These are phyloP conservation scores for Gambusia affinis DNA, from an alignment of 2,113 vertebrate genomes.

Conservation along the genomic window DNA sequence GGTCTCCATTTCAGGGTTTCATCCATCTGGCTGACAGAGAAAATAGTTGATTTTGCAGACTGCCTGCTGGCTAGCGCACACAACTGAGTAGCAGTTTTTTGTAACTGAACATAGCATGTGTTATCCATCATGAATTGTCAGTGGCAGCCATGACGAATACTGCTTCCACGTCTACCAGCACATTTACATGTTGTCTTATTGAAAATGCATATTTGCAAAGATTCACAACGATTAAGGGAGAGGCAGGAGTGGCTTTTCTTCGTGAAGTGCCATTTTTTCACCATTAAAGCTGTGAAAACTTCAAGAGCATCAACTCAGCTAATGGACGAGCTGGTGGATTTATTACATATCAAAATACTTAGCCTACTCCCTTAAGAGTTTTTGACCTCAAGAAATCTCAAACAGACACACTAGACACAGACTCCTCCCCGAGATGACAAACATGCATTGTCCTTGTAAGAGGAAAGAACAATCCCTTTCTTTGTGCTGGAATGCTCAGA, in stretches of 20 bases:
- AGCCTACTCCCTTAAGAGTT: constrained; percentile 7
- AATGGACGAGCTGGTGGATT: constrained; percentile 23
- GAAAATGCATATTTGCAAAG: not conserved
- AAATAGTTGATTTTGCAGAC: constrained; percentile 34
- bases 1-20: constrained; percentile 39
- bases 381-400: constrained; percentile 38
- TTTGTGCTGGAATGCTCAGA: constrained; percentile 49
- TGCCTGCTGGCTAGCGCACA: constrained; percentile 33
- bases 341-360: constrained; percentile 40
- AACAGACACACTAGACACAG: not conserved
- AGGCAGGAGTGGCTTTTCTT: not conserved
- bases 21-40: constrained; percentile 46
- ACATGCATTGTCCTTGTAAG: constrained; percentile 59
- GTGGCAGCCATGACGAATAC: constrained; percentile 53
- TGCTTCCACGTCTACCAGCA: constrained; percentile 52
- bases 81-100: constrained; percentile 37
- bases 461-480: constrained; percentile 54
- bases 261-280: not conserved
- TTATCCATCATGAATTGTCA: constrained; percentile 63
- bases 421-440: constrained; percentile 50
- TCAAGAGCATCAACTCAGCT: constrained; percentile 19
- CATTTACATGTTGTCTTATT: not conserved
- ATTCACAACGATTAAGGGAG: not conserved
- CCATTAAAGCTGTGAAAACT: constrained; percentile 10
- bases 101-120: constrained; percentile 49